phyloP scores from a whole-genome alignment of 2,797 vertebrate species.

The Lithobates pipiens region DNA sequence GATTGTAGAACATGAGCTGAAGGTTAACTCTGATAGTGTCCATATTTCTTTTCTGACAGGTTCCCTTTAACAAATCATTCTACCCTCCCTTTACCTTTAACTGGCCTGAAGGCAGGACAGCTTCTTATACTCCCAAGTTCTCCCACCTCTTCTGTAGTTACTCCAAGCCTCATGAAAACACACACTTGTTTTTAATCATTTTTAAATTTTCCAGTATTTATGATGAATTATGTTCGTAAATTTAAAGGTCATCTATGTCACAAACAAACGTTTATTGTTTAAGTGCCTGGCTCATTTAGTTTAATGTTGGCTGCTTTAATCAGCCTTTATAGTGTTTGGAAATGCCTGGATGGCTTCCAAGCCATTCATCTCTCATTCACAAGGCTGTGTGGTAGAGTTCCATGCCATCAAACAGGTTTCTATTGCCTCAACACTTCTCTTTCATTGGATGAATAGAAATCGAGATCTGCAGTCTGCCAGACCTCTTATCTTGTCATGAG shows the following conservation, averaged over 20 bases:
- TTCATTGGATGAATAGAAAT: conserved; percentile 35
- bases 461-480: conserved; percentile 14
- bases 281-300: conserved; percentile 40
- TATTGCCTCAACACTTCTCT: conserved; percentile 35
- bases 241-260: conserved; percentile 28
- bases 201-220: neutral
- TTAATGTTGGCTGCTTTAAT: conserved; percentile 41
- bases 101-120: too few relatives aligned
- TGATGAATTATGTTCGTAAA: conserved; percentile 29
- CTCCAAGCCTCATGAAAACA: conserved; percentile 2
- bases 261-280: conserved; percentile 44
- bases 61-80: neutral
- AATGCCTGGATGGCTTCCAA: conserved; percentile 46
- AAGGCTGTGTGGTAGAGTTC: conserved; percentile 25
- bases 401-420: conserved; percentile 30
- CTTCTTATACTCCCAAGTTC: too few relatives aligned
- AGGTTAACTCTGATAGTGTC: neutral
- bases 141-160: neutral
- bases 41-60: neutral
- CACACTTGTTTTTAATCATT: neutral
- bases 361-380: conserved; percentile 34
- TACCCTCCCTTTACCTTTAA: too few relatives aligned
- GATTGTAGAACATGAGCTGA: too few relatives aligned
- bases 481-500: conserved; percentile 27
- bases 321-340: conserved; percentile 35